phyloP scores from a whole-genome alignment of 2,113 vertebrate genomes.

The Naja naja region DNA sequence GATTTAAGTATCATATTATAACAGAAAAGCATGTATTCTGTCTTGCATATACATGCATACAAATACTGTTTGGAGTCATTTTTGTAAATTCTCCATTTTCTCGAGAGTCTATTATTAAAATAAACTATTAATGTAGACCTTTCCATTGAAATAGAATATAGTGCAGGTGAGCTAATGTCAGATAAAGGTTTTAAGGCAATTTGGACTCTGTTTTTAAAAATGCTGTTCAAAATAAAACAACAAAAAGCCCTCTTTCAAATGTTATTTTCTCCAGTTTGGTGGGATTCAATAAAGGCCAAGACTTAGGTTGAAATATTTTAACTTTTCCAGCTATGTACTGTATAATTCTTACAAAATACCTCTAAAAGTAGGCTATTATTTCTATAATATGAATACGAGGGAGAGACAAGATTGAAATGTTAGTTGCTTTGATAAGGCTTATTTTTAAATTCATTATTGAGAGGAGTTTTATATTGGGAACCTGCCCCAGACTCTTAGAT shows the following conservation, averaged over 20 bases:
- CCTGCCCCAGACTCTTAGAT: background rate
- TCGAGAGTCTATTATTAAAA: constrained; percentile 23
- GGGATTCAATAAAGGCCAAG: background rate
- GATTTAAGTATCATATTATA: constrained; percentile 41
- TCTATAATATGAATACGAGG: background rate
- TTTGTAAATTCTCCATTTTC: constrained; percentile 44
- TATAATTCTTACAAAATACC: background rate
- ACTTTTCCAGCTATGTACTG: background rate
- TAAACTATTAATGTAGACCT: background rate
- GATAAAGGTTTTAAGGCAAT: background rate
- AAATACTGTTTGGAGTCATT: background rate
- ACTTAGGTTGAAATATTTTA: background rate
- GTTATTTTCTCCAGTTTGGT: background rate
- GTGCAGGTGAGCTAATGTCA: background rate
- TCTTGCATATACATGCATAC: constrained; percentile 45
- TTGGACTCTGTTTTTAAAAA: background rate
- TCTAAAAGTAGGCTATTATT: background rate
- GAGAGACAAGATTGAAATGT: no score
- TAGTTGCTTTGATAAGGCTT: background rate
- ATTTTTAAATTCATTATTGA: background rate
- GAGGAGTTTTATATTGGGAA: background rate
- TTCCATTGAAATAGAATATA: background rate
- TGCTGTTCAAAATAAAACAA: background rate
- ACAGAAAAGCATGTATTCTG: constrained; percentile 42
- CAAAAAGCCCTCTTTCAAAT: background rate